These are phyloP conservation scores for Dicaeum eximium DNA, from an alignment of 2,113 vertebrate species.

Conservation along the genomic window DNA sequence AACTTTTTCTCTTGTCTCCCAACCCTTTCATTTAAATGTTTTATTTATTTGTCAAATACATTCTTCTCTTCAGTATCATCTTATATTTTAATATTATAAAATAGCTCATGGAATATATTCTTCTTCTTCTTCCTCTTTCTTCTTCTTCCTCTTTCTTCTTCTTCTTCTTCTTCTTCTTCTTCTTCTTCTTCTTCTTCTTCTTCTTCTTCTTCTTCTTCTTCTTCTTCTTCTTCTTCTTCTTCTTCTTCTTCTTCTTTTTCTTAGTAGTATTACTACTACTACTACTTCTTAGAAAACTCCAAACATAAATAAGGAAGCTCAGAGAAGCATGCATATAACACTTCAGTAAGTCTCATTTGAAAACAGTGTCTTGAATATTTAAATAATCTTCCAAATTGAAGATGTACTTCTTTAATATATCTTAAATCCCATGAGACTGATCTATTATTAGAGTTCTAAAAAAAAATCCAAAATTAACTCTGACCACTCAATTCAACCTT, in stretches of 20 bases:
- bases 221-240: not conserved
- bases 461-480: not conserved
- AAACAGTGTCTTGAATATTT: not conserved
- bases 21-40: not conserved
- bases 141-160: no score
- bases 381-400: not conserved
- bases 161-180: not conserved
- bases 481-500: not conserved
- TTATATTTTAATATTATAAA: not conserved
- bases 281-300: not conserved
- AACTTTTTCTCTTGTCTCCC: accelerated
- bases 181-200: not conserved
- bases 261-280: not conserved
- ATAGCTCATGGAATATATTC: not conserved
- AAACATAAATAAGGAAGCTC: not conserved
- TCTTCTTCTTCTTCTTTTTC: not conserved
- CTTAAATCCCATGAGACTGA: not conserved
- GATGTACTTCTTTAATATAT: not conserved
- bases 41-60: not conserved
- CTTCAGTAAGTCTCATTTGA: not conserved
- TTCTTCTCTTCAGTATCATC: not conserved
- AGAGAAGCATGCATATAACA: not conserved
- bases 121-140: not conserved
- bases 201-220: not conserved
- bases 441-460: not conserved